Conservation (phyloP, 2,113 vertebrate genomes). For the Murina feae region DNA sequence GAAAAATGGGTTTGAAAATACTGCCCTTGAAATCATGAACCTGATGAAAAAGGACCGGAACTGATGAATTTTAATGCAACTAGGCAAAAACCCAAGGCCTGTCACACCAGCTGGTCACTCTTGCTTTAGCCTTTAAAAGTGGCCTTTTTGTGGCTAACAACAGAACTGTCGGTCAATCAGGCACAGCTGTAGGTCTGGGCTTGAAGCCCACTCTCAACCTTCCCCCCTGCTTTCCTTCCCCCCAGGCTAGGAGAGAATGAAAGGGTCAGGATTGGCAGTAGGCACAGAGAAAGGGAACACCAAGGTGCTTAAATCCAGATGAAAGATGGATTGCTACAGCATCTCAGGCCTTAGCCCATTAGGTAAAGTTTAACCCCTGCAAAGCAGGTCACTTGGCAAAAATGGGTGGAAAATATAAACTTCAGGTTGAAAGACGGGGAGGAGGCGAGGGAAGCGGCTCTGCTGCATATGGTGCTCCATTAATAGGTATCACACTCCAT, state of each 20-base stretch:
- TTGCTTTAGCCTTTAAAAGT: constrained; percentile 65
- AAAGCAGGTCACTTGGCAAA: constrained; percentile 73
- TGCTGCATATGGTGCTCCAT: constrained; percentile 77
- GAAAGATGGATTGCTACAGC: constrained; percentile 70
- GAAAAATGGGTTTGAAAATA: constrained; percentile 3
- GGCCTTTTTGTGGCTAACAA: constrained; percentile 56
- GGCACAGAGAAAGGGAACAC: constrained; percentile 59
- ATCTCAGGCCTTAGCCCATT: constrained; percentile 75
- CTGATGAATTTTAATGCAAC: constrained; percentile 64
- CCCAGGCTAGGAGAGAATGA: constrained; percentile 62
- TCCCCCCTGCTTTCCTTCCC: constrained; percentile 3
- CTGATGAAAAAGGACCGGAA: constrained; percentile 24
- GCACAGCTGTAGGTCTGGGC: constrained; percentile 69
- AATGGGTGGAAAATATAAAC: constrained; percentile 64
- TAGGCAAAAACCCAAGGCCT: constrained; percentile 59
- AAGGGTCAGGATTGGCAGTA: constrained; percentile 58
- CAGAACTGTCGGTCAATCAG: constrained; percentile 67
- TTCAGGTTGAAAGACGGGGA: constrained; percentile 61
- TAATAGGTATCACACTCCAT: constrained; percentile 81
- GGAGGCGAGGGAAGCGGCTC: constrained; percentile 32
- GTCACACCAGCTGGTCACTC: constrained; percentile 59
- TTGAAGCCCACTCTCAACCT: constrained; percentile 3
- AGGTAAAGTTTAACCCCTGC: constrained; percentile 81
- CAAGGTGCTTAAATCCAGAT: constrained; percentile 63
- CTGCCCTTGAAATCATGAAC: constrained; percentile 1